A percentile compares a stretch with the other conserved stretches of the same genome.
These are phyloP conservation scores for Microctonus aethiopoides DNA, from an alignment of 2,888 invertebrate species.

Conservation along the genomic window DNA sequence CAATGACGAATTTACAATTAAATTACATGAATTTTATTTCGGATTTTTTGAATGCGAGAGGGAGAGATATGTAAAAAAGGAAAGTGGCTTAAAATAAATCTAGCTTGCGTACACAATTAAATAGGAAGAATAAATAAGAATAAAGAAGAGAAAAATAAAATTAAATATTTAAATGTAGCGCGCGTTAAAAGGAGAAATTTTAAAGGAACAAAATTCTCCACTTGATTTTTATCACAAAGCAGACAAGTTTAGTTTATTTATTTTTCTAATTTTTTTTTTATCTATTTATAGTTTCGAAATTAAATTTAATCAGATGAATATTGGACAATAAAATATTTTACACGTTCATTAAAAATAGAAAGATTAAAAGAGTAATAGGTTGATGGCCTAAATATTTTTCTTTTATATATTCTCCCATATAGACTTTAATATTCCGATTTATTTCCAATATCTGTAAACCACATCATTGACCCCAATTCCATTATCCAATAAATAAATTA, in stretches of 20 bases:
- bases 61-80: conserved; percentile 24
- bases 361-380: background rate
- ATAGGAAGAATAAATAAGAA: background rate
- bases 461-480: background rate
- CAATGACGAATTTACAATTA: background rate
- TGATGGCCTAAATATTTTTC: background rate
- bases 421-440: background rate
- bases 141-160: conserved; percentile 31
- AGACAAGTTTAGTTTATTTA: background rate
- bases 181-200: conserved; percentile 60
- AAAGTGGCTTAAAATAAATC: conserved; percentile 23
- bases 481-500: no score
- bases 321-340: background rate
- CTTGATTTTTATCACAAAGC: background rate
- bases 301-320: background rate
- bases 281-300: background rate
- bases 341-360: background rate
- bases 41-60: background rate
- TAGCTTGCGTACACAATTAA: conserved; percentile 11
- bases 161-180: conserved; percentile 42
- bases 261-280: background rate
- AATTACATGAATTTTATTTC: background rate
- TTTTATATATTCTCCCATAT: background rate
- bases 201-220: conserved; percentile 21
- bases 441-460: background rate